A percentile compares a stretch with the other conserved stretches of the same genome.
These are phyloP conservation scores for Anthoptus insignis DNA, from an alignment of 2,888 invertebrate species.

Conservation along the genomic window DNA sequence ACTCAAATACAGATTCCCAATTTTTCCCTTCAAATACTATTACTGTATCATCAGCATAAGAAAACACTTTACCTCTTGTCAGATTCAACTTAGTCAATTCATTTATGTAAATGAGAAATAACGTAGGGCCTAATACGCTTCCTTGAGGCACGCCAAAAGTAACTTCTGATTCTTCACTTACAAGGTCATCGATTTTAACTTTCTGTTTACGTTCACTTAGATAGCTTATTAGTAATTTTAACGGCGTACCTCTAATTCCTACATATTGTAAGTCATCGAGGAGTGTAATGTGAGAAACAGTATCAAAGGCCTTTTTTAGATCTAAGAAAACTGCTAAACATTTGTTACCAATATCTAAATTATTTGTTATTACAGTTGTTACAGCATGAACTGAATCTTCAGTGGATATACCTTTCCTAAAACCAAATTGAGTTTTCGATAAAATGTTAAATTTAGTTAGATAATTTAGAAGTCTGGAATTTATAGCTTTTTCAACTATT, in stretches of 20 bases:
- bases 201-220: background rate
- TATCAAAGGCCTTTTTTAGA: background rate
- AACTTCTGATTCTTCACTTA: background rate
- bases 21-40: background rate
- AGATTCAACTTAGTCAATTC: too few species aligned
- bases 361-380: background rate
- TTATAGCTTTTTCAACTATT: background rate
- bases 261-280: background rate
- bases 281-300: background rate
- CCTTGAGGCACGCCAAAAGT: too few species aligned
- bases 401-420: too few species aligned
- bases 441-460: background rate
- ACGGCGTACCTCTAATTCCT: too few species aligned
- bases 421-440: background rate
- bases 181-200: background rate
- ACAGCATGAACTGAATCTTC: background rate
- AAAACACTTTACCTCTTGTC: too few species aligned
- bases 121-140: too few species aligned
- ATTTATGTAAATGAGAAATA: too few species aligned
- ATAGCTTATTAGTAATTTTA: background rate
- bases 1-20: too few species aligned
- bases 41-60: too few species aligned
- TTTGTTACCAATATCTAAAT: background rate
- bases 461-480: background rate
- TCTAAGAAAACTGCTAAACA: conserved; percentile 5